Evolutionary conservation across 2,113 vertebrate genomes (phyloP).

Genomic region (Solenodon paradoxus): DNA sequence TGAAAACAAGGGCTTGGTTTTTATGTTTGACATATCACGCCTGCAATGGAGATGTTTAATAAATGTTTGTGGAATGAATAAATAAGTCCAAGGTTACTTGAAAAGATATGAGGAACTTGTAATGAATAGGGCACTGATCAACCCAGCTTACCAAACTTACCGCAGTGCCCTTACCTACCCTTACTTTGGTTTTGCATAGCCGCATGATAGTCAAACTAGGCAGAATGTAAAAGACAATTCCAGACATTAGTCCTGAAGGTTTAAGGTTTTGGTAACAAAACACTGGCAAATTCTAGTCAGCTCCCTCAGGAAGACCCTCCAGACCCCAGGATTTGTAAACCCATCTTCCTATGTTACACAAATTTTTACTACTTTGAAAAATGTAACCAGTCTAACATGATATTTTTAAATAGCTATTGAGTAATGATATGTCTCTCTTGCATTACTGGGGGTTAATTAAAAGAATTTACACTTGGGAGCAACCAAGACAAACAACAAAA

Average conservation of each 20-base stretch:
- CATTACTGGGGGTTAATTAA: not conserved
- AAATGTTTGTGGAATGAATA: not conserved
- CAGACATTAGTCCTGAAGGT: not conserved
- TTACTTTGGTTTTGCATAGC: not conserved
- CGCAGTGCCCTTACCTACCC: no score
- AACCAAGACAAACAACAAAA: no score
- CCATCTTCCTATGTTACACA: not conserved
- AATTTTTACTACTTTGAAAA: not conserved
- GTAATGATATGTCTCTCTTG: not conserved
- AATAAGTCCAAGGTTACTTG: not conserved
- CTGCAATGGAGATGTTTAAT: not conserved
- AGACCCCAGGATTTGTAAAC: not conserved
- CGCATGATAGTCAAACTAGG: not conserved
- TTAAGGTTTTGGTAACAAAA: not conserved
- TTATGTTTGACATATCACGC: not conserved
- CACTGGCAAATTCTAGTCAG: not conserved
- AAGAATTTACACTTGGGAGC: no score
- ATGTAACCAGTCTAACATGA: not conserved
- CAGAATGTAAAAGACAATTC: not conserved
- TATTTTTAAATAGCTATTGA: not conserved
- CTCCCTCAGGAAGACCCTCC: not conserved
- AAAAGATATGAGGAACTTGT: not conserved
- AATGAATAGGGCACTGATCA: not conserved
- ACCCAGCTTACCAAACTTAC: not conserved
- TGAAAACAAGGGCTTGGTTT: not conserved